Evolutionary conservation across 1,140 invertebrate genomes (phyloP).

Genomic region (Penaeus japonicus): DNA sequence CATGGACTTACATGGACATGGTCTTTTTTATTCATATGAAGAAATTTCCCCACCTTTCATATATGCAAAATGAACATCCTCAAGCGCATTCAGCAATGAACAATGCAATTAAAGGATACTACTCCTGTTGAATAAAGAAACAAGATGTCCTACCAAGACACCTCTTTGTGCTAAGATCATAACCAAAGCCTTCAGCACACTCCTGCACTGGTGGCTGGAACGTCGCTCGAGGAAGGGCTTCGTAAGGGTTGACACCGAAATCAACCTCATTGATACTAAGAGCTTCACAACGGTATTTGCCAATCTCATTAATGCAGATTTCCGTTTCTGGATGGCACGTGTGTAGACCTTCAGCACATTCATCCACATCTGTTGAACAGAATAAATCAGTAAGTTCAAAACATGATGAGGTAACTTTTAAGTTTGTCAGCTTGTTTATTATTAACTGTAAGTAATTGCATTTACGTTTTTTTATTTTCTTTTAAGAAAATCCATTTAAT

Average conservation of each 20-base stretch:
- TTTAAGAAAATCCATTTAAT: too few species aligned
- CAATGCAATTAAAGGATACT: neutral
- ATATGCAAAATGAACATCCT: too few species aligned
- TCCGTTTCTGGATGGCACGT: conserved; percentile 39
- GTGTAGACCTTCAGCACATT: conserved; percentile 41
- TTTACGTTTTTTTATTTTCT: too few species aligned
- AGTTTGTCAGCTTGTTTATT: too few species aligned
- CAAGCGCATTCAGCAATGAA: too few species aligned
- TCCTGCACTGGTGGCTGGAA: conserved; percentile 35
- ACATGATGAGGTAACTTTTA: too few species aligned
- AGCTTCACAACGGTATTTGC: conserved; percentile 61
- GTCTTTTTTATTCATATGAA: too few species aligned
- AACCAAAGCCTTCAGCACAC: conserved; percentile 57
- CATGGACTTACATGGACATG: too few species aligned
- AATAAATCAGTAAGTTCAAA: too few species aligned
- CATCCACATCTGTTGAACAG: conserved; percentile 42
- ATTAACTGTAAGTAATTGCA: too few species aligned
- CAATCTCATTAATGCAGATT: conserved; percentile 61
- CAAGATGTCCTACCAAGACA: conserved; percentile 47
- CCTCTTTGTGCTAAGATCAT: conserved; percentile 41
- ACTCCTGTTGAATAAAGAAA: neutral
- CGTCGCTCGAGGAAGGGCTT: neutral
- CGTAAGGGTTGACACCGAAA: neutral
- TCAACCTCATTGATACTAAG: conserved; percentile 31
- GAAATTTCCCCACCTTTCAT: too few species aligned